phyloP scores from a whole-genome alignment of 2,113 vertebrate species.

The Pomatostomus ruficeps region DNA sequence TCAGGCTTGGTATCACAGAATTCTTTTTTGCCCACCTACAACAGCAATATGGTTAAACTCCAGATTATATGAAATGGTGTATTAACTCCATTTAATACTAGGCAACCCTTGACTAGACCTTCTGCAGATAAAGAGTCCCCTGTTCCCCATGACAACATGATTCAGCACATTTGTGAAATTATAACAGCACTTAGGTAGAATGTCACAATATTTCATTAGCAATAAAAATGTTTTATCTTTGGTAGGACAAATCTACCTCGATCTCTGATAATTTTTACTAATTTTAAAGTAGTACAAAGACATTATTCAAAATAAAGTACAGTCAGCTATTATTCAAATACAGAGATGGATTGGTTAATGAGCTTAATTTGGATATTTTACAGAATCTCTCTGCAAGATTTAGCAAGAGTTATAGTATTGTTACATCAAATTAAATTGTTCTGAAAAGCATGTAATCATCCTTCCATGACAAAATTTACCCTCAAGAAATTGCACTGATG shows the following conservation, averaged over 20 bases:
- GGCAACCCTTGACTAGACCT: conserved; percentile 18
- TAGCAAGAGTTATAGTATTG: conserved; percentile 29
- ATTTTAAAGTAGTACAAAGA: neutral
- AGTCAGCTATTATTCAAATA: neutral
- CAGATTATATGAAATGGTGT: conserved; percentile 33
- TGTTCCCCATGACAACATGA: neutral
- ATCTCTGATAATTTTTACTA: neutral
- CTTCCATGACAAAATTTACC: conserved; percentile 44
- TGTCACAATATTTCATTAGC: neutral
- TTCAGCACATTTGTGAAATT: neutral
- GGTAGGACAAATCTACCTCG: neutral
- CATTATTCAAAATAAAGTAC: neutral
- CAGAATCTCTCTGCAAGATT: conserved; percentile 23
- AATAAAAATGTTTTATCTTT: neutral
- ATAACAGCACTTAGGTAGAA: neutral
- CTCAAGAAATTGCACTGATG: conserved; percentile 27
- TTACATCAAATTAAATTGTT: conserved; percentile 52
- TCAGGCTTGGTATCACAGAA: conserved; percentile 55
- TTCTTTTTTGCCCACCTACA: conserved; percentile 13
- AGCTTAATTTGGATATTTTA: neutral
- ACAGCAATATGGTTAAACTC: conserved; percentile 3
- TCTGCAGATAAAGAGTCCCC: neutral
- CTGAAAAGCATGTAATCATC: conserved; percentile 53
- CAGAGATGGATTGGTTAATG: neutral
- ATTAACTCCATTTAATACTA: conserved; percentile 39